These are phyloP conservation scores for Tragulus kanchil DNA, from an alignment of 2,113 vertebrate genomes.

Conservation along the genomic window DNA sequence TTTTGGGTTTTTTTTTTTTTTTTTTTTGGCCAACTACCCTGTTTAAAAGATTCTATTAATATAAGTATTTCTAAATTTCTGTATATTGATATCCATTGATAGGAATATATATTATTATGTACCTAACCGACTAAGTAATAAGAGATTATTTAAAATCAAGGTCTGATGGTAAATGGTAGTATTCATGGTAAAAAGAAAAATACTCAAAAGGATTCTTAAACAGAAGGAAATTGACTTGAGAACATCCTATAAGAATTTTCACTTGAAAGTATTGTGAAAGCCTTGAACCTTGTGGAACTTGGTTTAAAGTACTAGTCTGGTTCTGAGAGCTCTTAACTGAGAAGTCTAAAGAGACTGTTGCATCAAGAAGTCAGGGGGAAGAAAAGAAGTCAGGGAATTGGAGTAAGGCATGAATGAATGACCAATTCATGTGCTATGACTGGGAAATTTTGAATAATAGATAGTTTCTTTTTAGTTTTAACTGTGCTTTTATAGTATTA, in stretches of 20 bases:
- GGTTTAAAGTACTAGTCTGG: not conserved
- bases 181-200: not conserved
- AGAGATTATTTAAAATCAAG: not conserved
- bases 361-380: not conserved
- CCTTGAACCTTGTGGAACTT: not conserved
- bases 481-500: not conserved
- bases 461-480: conserved; percentile 40
- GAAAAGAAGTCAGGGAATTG: not conserved
- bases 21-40: not conserved
- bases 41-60: not conserved
- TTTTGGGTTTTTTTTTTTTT: not conserved
- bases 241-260: conserved; percentile 23
- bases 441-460: conserved; percentile 29
- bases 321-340: not conserved
- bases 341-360: not conserved
- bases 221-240: conserved; percentile 1
- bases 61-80: conserved; percentile 10
- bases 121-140: not conserved
- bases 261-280: conserved; percentile 5
- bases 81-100: not conserved
- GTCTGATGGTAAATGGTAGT: not conserved
- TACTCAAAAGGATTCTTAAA: not conserved
- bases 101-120: not conserved
- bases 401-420: not conserved
- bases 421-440: not conserved